A percentile compares a stretch with the other conserved stretches of the same genome.
These are phyloP conservation scores for Diabrotica balteata DNA, from an alignment of 2,888 invertebrate genomes.

Conservation along the genomic window DNA sequence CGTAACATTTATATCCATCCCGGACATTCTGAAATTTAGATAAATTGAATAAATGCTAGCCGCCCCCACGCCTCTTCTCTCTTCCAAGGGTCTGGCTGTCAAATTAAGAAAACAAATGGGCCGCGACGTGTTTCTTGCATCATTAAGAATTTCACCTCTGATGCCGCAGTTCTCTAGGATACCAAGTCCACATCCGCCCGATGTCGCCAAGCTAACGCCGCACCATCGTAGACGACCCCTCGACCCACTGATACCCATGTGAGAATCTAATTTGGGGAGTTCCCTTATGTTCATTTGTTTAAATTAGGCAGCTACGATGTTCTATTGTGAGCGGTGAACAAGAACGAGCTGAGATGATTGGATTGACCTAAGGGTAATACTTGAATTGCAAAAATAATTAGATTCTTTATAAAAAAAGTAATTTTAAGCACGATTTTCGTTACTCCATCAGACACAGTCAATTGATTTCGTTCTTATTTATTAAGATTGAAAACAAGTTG, in stretches of 20 bases:
- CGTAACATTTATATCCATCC: background rate
- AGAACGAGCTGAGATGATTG: no score
- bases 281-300: slow-evolving; percentile 68
- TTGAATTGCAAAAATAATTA: no score
- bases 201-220: slow-evolving; percentile 31
- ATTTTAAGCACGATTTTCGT: no score
- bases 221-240: slow-evolving; percentile 8
- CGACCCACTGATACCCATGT: slow-evolving; percentile 51
- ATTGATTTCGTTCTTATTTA: no score
- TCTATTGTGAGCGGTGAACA: slow-evolving; percentile 44
- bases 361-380: no score
- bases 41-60: slow-evolving; percentile 23
- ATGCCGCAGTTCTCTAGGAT: slow-evolving; percentile 22
- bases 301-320: slow-evolving; percentile 62
- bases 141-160: slow-evolving; percentile 38
- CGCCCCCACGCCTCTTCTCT: slow-evolving; percentile 1
- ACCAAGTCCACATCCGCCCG: slow-evolving; percentile 16
- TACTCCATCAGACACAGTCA: no score
- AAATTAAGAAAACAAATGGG: slow-evolving; percentile 42
- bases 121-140: slow-evolving; percentile 39
- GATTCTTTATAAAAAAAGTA: no score
- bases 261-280: slow-evolving; percentile 71
- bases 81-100: slow-evolving; percentile 24
- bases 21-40: slow-evolving; percentile 16
- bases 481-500: no score